These are phyloP conservation scores for Sphecodes monilicornis DNA, from an alignment of 2,888 invertebrate genomes.

Conservation along the genomic window DNA sequence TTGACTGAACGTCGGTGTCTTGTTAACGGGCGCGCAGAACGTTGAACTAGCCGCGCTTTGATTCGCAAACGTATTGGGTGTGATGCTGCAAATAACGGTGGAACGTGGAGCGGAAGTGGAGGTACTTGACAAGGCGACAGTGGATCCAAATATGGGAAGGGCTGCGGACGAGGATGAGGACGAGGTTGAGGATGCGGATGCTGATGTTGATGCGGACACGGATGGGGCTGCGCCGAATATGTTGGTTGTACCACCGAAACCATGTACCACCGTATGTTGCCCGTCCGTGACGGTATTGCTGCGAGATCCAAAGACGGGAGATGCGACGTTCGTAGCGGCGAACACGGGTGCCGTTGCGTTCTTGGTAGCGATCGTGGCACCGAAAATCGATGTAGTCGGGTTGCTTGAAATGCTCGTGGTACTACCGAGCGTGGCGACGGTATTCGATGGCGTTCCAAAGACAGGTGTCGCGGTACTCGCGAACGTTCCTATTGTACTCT, in stretches of 20 bases:
- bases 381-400: conserved; percentile 41
- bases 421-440: conserved; percentile 33
- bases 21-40: conserved; percentile 51
- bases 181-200: not conserved
- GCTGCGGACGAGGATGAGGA: conserved; percentile 41
- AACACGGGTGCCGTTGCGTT: conserved; percentile 39
- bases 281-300: not conserved
- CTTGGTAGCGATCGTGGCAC: conserved; percentile 25
- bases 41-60: conserved; percentile 38
- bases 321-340: not conserved
- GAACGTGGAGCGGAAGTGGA: conserved; percentile 39
- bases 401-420: conserved; percentile 29
- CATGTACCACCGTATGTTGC: conserved; percentile 18
- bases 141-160: not conserved
- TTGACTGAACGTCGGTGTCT: conserved; percentile 9
- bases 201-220: not conserved
- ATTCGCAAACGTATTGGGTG: conserved; percentile 36
- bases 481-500: conserved; percentile 27
- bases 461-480: conserved; percentile 38
- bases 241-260: conserved; percentile 24
- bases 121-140: not conserved
- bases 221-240: conserved; percentile 39
- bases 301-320: conserved; percentile 44
- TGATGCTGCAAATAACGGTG: conserved; percentile 16
- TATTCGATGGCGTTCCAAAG: conserved; percentile 43